Evolutionary conservation across 2,888 invertebrate species (phyloP), one percentile per base, ranked within the genome.

Genomic region (Hipparchia sbordonii): DNA sequence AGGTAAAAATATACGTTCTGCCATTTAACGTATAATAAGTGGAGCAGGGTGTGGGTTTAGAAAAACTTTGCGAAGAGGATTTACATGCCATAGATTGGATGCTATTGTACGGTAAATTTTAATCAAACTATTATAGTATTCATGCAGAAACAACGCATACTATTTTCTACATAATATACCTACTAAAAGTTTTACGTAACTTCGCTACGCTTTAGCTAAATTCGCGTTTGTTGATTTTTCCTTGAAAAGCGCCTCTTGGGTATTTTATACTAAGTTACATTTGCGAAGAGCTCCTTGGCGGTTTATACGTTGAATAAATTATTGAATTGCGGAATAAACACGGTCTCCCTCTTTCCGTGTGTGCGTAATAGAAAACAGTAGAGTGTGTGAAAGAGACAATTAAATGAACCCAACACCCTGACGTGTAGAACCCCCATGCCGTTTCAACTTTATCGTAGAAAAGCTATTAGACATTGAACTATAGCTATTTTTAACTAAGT

Each of bases 301-400:
- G 73, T 72, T 74, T 67, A 71, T 72, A 74, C 72, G 73, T 69
- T 79, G 79, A 79, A 79, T 79, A 79, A 79, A 76, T 78, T 76
- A 79, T 78, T 76, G 76, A 78, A 79, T 76, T 72, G 69, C 69
- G 69, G 45, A 69, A 69, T 73, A 70, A 75, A 75, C 72, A 73
- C 76, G 67, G 69, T 48, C 72, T 77, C 63, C 73, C 70, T 73
- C 71, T 72, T 72, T 72, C 73, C 76, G 76, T 77, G 75, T 77
- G 76, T 73, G 72, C 77, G 72, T 77, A 77, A 78, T 76, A 74
- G 76, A 39, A 72, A 76, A 73, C 61, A 71, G 75, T 73, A 73
- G 76, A 79, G 76, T 78, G 72, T 74, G 74, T 59, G 77, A 75
- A 79, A 80, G 78, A 78, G 74, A 72, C 78, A 77, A 80, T 76